Percentiles rank a stretch among this genome's conserved stretches.
Conservation (phyloP, 2,888 invertebrate species). For the Heterodera filipjevi region DNA sequence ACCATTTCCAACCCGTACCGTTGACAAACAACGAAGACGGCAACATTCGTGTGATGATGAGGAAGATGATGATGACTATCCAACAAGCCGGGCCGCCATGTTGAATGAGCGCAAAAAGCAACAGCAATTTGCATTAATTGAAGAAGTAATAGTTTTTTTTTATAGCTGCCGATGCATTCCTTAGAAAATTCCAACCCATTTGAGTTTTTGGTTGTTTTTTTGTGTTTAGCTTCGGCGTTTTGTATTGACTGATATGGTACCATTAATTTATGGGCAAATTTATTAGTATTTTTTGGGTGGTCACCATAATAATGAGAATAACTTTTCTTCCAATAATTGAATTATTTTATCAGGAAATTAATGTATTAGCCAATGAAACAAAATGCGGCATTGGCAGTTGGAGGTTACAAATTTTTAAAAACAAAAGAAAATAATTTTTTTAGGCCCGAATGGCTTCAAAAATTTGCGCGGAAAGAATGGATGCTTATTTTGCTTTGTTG, state of each 20-base stretch:
- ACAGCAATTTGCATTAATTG: slow-evolving; percentile 57
- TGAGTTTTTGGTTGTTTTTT: too few species aligned
- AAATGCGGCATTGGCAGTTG: slow-evolving; percentile 60
- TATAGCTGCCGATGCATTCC: too few species aligned
- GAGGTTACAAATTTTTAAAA: slow-evolving; percentile 39
- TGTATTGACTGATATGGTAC: too few species aligned
- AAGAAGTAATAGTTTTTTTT: slow-evolving; percentile 32
- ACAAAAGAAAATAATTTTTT: slow-evolving; percentile 5
- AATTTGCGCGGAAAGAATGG: slow-evolving; percentile 58
- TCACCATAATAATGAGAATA: too few species aligned
- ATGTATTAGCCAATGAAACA: slow-evolving; percentile 57
- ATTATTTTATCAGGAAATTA: slow-evolving; percentile 51
- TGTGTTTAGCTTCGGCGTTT: too few species aligned
- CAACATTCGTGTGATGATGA: neutral
- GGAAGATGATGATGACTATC: neutral
- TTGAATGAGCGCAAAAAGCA: slow-evolving; percentile 45
- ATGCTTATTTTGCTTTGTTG: slow-evolving; percentile 64
- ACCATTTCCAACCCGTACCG: slow-evolving; percentile 46
- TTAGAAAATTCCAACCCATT: neutral
- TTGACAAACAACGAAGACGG: slow-evolving; percentile 28
- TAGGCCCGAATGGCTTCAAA: slow-evolving; percentile 62
- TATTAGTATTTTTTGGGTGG: too few species aligned
- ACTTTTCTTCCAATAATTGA: neutral
- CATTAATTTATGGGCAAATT: too few species aligned
- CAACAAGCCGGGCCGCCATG: slow-evolving; percentile 24